Percentiles rank a stretch among this genome's conserved stretches.
These are phyloP conservation scores for Nerophis lumbriciformis DNA, from an alignment of 2,113 vertebrate species.

Conservation along the genomic window DNA sequence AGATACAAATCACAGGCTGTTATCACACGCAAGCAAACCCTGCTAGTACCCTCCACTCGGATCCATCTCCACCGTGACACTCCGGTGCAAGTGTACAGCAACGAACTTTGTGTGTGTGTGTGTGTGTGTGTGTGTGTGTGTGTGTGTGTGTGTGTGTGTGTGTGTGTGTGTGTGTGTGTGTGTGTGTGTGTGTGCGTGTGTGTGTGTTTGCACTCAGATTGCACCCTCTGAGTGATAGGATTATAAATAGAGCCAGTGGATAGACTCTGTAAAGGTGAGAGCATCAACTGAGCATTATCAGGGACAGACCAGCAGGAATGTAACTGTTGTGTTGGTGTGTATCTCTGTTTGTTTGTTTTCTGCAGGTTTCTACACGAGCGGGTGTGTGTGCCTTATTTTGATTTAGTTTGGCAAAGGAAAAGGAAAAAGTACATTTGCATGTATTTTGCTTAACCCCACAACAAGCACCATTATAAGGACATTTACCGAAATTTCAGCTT, in stretches of 20 bases:
- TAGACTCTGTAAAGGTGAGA: constrained; percentile 58
- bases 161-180: constrained; percentile 4
- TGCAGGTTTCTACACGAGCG: not conserved
- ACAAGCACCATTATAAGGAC: no score
- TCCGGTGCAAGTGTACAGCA: constrained; percentile 11
- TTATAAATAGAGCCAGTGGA: constrained; percentile 57
- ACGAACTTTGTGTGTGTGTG: constrained; percentile 4
- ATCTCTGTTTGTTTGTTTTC: constrained; percentile 15
- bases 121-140: constrained; percentile 17
- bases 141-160: constrained; percentile 11
- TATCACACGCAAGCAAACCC: constrained; percentile 69
- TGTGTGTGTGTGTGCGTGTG: constrained; percentile 17
- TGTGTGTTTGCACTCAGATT: not conserved
- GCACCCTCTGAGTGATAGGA: constrained; percentile 48
- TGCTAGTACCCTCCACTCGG: constrained; percentile 49
- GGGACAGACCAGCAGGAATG: constrained; percentile 36
- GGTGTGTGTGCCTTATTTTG: constrained; percentile 9
- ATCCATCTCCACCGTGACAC: constrained; percentile 58
- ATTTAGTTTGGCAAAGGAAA: not conserved
- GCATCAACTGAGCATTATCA: constrained; percentile 55
- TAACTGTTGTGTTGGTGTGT: constrained; percentile 24
- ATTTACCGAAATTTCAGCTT: no score
- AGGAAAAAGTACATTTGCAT: constrained; percentile 12
- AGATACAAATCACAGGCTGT: constrained; percentile 71
- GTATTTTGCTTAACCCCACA: not conserved